These are phyloP conservation scores for Nematopogon swammerdamellus DNA, from an alignment of 2,888 invertebrate species.

Conservation along the genomic window DNA sequence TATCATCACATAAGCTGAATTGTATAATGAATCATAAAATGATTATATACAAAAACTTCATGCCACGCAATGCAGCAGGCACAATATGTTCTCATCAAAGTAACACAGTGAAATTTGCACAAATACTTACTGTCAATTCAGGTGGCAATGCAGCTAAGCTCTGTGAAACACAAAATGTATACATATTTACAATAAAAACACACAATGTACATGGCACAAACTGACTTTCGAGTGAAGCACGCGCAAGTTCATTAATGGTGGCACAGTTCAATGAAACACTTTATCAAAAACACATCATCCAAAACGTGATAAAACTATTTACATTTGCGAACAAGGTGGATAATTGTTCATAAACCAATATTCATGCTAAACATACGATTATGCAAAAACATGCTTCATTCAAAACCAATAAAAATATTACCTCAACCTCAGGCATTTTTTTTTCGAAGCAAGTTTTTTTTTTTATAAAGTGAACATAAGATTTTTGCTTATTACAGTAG, in stretches of 20 bases:
- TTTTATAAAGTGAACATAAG: no score
- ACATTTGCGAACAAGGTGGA: no score
- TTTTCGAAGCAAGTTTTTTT: not conserved
- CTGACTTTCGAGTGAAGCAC: no score
- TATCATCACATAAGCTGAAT: no score
- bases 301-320: not conserved
- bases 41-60: no score
- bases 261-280: constrained; percentile 8
- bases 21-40: no score
- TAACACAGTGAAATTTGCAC: not conserved
- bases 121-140: constrained; percentile 74
- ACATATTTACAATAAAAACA: constrained; percentile 29
- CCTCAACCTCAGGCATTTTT: not conserved
- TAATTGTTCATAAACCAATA: no score
- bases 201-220: not conserved
- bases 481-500: no score
- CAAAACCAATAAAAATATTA: not conserved
- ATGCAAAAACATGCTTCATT: not conserved
- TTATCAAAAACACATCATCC: constrained; percentile 1
- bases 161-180: constrained; percentile 64
- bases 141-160: constrained; percentile 77
- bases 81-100: no score
- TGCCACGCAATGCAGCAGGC: no score
- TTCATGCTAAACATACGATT: not conserved
- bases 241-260: constrained; percentile 16